phyloP scores from a whole-genome alignment of 2,888 invertebrate species.

The Apamea monoglypha region DNA sequence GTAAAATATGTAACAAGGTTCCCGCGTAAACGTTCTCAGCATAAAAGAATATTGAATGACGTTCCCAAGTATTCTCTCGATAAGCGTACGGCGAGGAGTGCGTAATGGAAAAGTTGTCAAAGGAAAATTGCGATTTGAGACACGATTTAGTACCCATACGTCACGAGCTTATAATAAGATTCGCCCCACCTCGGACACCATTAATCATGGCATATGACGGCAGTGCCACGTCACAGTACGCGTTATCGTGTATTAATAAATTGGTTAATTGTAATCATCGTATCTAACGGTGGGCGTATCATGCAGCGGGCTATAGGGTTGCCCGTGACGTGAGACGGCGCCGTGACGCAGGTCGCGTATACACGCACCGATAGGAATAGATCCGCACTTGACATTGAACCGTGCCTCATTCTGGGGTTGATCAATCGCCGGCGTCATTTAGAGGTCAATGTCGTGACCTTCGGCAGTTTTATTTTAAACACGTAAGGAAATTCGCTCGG shows the following conservation, averaged over 20 bases:
- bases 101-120: constrained; percentile 61
- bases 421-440: constrained; percentile 69
- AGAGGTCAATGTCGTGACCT: constrained; percentile 77
- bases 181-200: constrained; percentile 60
- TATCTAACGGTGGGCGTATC: constrained; percentile 61
- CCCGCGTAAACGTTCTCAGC: constrained; percentile 30
- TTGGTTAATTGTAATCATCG: constrained; percentile 58
- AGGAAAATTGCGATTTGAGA: constrained; percentile 69
- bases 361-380: constrained; percentile 73
- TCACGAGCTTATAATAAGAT: constrained; percentile 68
- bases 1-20: constrained; percentile 46
- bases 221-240: constrained; percentile 54
- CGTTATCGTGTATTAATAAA: constrained; percentile 62
- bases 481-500: constrained; percentile 59
- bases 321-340: constrained; percentile 67
- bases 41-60: constrained; percentile 51
- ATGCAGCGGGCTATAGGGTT: constrained; percentile 65
- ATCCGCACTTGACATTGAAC: constrained; percentile 78
- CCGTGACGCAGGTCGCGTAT: constrained; percentile 67
- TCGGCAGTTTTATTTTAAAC: constrained; percentile 66
- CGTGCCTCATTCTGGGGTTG: constrained; percentile 73
- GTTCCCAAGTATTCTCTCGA: constrained; percentile 29
- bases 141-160: constrained; percentile 63
- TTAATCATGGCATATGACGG: constrained; percentile 68
- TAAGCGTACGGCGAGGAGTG: constrained; percentile 38